Evolutionary conservation across 2,113 vertebrate genomes (phyloP).

Genomic region (Alaudala cheleensis): DNA sequence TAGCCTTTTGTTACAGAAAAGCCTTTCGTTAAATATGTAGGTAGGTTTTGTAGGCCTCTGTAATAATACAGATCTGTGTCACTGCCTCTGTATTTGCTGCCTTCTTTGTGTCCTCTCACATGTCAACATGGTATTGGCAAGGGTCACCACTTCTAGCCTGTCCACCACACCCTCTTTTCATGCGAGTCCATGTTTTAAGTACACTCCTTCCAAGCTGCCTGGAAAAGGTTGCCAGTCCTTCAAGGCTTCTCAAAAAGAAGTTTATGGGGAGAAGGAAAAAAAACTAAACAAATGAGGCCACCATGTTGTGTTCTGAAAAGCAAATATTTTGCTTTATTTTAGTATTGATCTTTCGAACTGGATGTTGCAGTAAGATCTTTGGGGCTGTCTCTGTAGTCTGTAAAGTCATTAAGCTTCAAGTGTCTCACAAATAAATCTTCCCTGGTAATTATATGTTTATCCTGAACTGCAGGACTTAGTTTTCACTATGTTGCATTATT

Average conservation of each 20-base stretch:
- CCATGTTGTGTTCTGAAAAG: not conserved
- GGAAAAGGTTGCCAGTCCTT: not conserved
- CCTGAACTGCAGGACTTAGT: not conserved
- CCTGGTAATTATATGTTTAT: not conserved
- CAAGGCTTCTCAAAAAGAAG: not conserved
- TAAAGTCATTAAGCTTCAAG: not conserved
- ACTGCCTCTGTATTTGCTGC: not conserved
- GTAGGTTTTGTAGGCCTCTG: not conserved
- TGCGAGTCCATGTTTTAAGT: not conserved
- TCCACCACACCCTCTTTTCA: not conserved
- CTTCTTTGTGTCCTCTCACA: not conserved
- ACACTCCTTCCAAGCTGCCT: not conserved
- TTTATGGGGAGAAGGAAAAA: not conserved
- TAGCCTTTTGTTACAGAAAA: not conserved
- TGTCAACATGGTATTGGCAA: not conserved
- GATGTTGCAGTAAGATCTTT: not conserved
- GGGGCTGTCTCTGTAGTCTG: not conserved
- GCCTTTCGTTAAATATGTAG: not conserved
- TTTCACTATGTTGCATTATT: constrained; percentile 7
- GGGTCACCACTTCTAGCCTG: constrained; percentile 27
- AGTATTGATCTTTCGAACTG: not conserved
- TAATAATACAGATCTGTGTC: not conserved
- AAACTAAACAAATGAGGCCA: not conserved
- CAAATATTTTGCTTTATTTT: not conserved
- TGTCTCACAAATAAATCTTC: not conserved